Evolutionary conservation across 1,140 invertebrate genomes (phyloP).

Genomic region (Zaprionus taronus): DNA sequence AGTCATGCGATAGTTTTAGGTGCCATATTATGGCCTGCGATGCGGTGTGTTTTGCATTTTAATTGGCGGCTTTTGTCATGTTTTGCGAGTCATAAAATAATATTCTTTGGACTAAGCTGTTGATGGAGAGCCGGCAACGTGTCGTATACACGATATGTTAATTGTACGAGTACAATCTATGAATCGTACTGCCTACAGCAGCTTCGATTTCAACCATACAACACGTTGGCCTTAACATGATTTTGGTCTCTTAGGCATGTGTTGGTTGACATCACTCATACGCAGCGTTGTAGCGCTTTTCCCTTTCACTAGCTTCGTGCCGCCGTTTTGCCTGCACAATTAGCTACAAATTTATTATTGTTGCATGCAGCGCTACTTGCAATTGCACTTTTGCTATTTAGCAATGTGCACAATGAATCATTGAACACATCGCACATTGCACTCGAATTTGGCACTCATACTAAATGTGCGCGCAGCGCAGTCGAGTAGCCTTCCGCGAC

Average conservation of each 20-base stretch:
- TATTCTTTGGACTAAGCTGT: background rate
- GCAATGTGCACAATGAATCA: constrained; percentile 45
- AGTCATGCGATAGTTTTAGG: background rate
- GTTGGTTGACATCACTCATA: constrained; percentile 53
- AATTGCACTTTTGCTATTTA: constrained; percentile 27
- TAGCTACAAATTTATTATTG: constrained; percentile 28
- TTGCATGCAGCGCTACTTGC: constrained; percentile 33
- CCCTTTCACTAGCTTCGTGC: constrained; percentile 29
- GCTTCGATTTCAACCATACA: background rate
- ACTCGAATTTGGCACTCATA: constrained; percentile 53
- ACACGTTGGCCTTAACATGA: constrained; percentile 35
- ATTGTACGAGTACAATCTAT: constrained; percentile 18
- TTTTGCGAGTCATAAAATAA: background rate
- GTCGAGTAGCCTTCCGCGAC: constrained; percentile 5
- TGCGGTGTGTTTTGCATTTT: constrained; percentile 8
- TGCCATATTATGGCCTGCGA: background rate
- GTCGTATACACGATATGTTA: constrained; percentile 47
- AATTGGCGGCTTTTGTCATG: constrained; percentile 19
- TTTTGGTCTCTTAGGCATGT: constrained; percentile 1
- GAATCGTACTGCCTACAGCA: background rate
- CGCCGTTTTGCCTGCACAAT: constrained; percentile 31
- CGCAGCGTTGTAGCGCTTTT: constrained; percentile 36
- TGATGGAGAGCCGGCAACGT: background rate
- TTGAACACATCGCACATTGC: background rate
- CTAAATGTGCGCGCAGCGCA: constrained; percentile 21